Evolutionary conservation across 2,797 vertebrate genomes (phyloP), one percentile per base, ranked within the genome.

Genomic region (Erpetoichthys calabaricus): DNA sequence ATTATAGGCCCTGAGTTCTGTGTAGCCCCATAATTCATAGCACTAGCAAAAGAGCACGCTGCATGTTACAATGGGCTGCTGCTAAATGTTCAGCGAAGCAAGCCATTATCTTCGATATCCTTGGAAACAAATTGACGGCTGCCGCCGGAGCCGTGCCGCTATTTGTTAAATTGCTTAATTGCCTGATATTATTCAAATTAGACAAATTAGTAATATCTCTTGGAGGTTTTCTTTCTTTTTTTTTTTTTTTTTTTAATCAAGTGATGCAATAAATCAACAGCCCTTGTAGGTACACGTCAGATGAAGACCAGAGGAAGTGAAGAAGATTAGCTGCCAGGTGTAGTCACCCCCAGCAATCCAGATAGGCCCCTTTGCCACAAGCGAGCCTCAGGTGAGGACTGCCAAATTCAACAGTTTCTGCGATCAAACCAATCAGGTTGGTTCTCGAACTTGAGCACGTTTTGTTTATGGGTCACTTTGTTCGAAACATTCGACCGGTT

Each of bases 141-240:
- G 62, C 60, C 62, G 60, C 25, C 46, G 58, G 55, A 58, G 58
- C 44, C 6, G 42, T 47, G 58, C 47, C 45, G 62, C 62, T 56
- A 57, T 60, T 60, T 63, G 58, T 63, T 63, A 60, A 60, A 63
- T 63, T 60, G 55, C 62, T 63, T 63, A 63, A 63, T 63, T 60
- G 62, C 58, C 55, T 50, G 58, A 59, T 54, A 55, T 60, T 59
- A 57, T 58, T 50, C 59, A 54, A 60, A 60, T 63, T 59, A 63
- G 51, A 9, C 51, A 41, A 54, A 55, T 44, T 53, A 51, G 58
- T 60, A 63, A 63, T 60, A 63, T 59, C 58, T 56, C 51, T 60
- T 43, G 45, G 62, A 56, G 50, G 57, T 54, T 57, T 57, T 50
- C 50, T 63, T 47, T 49, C 49, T 49, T 49, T 63, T 60, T 59